Evolutionary conservation across 1,140 invertebrate genomes (phyloP), one percentile per base, ranked within the genome.

Genomic region (Uloborus diversus): DNA sequence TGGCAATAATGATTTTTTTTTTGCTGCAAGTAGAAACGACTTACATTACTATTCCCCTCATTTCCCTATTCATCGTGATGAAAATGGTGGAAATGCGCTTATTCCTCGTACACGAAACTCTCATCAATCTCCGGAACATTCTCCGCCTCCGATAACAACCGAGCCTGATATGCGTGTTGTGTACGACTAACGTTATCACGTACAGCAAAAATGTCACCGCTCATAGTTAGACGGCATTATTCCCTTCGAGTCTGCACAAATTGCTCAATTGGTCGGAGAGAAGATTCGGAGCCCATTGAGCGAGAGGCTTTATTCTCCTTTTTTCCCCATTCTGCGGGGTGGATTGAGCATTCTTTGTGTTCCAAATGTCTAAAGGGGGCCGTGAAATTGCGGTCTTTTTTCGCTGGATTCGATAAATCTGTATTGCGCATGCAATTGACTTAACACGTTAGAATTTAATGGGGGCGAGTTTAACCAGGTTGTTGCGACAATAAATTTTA

Each of bases 111-210:
- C 62, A 23, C 23, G n/a, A 35, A 68, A 23, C 28, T 30, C 35
- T 51, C 47, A 68, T 68, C 65, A 68, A 68, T 68, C 65, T 68
- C 47, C 53, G 37, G 53, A 68, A 51, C 65, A 68, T 68, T 47
- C 47, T 13, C 35, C 42, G 53, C 53, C 42, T 53, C 47, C 28
- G 65, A 68, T 68, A 68, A 53, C 65, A 68, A 23, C 47, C n/a
- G 27, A 30, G 23, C 30, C 32, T 30, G 56, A 59, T 59, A 59
- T 27, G 56, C 56, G 5, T 56, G n/a, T 23, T 59, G 13, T 14
- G 32, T 59, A 28, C 4, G n/a, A 13, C 23, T 14, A 28, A 25
- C 4, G 25, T 30, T 59, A 25, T 27, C n/a, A 28, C 28, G 56
- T 25, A 28, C 11, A 28, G 56, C 25, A 59, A n/a, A 59, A 59